A percentile compares a stretch with the other conserved stretches of the same genome.
phyloP scores from a whole-genome alignment of 2,797 vertebrate species.

The Pristis pectinata region DNA sequence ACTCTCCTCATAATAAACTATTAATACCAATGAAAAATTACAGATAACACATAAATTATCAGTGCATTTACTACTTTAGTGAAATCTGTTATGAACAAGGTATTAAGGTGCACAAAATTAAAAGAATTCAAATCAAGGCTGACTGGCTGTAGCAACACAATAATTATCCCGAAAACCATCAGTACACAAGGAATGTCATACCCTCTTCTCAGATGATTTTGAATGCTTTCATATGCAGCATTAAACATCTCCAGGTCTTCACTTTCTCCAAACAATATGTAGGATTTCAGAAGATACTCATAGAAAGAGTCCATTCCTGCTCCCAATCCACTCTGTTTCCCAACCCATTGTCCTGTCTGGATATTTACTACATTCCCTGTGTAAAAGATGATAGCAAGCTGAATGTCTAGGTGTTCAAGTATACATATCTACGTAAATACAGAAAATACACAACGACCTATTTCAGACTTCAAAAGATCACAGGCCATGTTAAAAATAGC shows the following conservation, averaged over 20 bases:
- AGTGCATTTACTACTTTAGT: background rate
- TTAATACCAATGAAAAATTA: background rate
- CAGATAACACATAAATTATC: background rate
- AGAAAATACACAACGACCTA: background rate
- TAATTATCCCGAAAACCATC: background rate
- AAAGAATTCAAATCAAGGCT: background rate
- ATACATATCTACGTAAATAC: background rate
- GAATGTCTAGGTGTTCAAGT: background rate
- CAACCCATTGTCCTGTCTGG: constrained; percentile 94
- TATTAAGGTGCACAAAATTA: background rate
- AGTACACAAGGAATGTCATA: constrained; percentile 52
- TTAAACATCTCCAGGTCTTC: constrained; percentile 93
- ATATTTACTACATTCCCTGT: constrained; percentile 94
- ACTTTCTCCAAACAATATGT: constrained; percentile 92
- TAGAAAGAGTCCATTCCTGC: constrained; percentile 95
- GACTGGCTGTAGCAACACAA: background rate
- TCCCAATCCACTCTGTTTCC: constrained; percentile 90
- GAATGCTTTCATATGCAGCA: constrained; percentile 83
- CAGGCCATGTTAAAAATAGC: too few species aligned
- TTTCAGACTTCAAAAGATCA: background rate
- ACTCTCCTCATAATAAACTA: background rate
- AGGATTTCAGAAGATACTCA: constrained; percentile 93
- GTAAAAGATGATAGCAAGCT: background rate
- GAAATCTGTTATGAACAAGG: background rate
- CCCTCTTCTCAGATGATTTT: constrained; percentile 88